phyloP scores from a whole-genome alignment of 2,888 invertebrate species.

The Synergus gifuensis region DNA sequence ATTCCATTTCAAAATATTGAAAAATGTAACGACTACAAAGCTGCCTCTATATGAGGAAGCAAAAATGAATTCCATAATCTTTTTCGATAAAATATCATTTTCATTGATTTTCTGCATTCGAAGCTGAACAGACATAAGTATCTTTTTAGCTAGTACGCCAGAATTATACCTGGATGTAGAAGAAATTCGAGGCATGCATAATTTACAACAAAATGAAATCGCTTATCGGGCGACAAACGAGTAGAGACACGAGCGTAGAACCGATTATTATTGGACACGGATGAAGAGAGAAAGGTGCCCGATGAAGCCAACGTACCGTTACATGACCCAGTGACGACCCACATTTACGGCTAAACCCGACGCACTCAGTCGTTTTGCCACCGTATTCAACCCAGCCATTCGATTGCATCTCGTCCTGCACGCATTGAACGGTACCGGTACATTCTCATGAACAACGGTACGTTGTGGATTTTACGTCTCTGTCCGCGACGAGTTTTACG shows the following conservation, averaged over 20 bases:
- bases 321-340: constrained; percentile 74
- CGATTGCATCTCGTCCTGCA: constrained; percentile 50
- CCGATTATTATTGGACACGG: constrained; percentile 40
- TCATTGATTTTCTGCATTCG: too few species aligned
- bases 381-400: constrained; percentile 44
- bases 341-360: constrained; percentile 60
- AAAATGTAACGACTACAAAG: too few species aligned
- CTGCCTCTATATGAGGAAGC: too few species aligned
- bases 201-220: constrained; percentile 34
- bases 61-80: too few species aligned
- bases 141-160: too few species aligned
- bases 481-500: constrained; percentile 1
- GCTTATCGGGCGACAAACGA: constrained; percentile 41
- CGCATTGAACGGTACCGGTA: constrained; percentile 50
- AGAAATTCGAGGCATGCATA: constrained; percentile 27
- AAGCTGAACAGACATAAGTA: too few species aligned
- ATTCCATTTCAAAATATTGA: too few species aligned
- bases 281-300: constrained; percentile 53
- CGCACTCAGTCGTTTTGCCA: constrained; percentile 48
- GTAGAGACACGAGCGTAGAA: constrained; percentile 23
- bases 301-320: constrained; percentile 68
- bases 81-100: too few species aligned
- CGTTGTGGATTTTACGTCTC: constrained; percentile 30
- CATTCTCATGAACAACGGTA: constrained; percentile 36
- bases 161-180: not conserved